Conservation (phyloP, 2,113 vertebrate genomes). For the Noctilio leporinus region DNA sequence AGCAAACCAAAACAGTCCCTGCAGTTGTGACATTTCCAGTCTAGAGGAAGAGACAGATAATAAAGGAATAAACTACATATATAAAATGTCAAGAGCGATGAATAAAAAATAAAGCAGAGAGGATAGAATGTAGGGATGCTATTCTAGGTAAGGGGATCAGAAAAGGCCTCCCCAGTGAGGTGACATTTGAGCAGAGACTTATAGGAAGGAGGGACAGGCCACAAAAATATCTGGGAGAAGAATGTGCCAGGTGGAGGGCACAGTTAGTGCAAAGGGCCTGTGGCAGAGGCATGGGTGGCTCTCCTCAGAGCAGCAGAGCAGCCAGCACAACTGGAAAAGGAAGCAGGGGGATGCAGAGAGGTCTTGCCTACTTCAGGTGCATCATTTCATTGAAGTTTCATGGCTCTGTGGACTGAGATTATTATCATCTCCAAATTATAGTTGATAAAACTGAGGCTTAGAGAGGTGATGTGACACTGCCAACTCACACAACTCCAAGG, state of each 20-base stretch:
- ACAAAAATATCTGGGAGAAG: too few relatives aligned
- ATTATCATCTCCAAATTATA: background rate
- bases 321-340: background rate
- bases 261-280: background rate
- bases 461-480: background rate
- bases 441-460: background rate
- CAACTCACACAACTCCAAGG: background rate
- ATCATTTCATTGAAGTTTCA: background rate
- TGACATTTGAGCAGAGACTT: background rate
- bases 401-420: background rate
- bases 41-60: background rate
- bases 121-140: too few relatives aligned
- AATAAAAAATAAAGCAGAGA: background rate
- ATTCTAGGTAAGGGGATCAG: background rate
- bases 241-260: accelerated
- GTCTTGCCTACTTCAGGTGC: accelerated
- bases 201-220: background rate
- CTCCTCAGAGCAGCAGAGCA: background rate
- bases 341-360: too few relatives aligned
- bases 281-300: background rate
- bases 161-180: background rate
- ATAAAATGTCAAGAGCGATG: background rate
- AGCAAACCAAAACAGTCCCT: background rate
- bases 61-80: background rate
- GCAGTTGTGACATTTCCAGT: background rate